Evolutionary conservation across 2,888 invertebrate species (phyloP).

Genomic region (Lysandra coridon): DNA sequence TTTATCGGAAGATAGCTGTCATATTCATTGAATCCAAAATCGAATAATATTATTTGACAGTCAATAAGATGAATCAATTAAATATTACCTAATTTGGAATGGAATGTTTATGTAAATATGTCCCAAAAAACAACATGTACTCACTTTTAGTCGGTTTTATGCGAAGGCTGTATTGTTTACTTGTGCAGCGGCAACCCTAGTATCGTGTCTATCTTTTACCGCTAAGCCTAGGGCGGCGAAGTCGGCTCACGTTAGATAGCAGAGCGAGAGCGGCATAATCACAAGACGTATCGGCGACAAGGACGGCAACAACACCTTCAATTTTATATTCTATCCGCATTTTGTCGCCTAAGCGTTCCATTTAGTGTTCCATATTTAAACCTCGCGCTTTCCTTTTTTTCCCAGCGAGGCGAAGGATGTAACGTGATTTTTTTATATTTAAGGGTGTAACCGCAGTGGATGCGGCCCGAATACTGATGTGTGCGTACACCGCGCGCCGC

Average conservation of each 20-base stretch:
- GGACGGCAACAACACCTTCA: constrained; percentile 66
- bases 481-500: constrained; percentile 69
- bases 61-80: no score
- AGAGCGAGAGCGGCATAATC: constrained; percentile 59
- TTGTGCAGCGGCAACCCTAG: constrained; percentile 57
- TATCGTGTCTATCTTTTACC: constrained; percentile 77
- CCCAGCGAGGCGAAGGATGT: constrained; percentile 67
- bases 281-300: constrained; percentile 51
- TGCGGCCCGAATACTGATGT: constrained; percentile 78
- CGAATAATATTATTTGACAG: no score
- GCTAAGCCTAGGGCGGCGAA: constrained; percentile 77
- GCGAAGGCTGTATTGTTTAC: constrained; percentile 36
- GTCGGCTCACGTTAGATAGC: constrained; percentile 68
- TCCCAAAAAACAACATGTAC: neutral
- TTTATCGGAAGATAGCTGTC: no score
- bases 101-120: neutral
- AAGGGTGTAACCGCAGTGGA: constrained; percentile 60
- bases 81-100: no score
- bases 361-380: constrained; percentile 81
- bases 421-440: constrained; percentile 64
- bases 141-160: neutral
- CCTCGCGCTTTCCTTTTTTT: constrained; percentile 73
- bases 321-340: constrained; percentile 81
- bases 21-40: no score
- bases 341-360: constrained; percentile 81